Evolutionary conservation across 2,113 vertebrate genomes (phyloP), one percentile per base, ranked within the genome.

Genomic region (Eptesicus fuscus): DNA sequence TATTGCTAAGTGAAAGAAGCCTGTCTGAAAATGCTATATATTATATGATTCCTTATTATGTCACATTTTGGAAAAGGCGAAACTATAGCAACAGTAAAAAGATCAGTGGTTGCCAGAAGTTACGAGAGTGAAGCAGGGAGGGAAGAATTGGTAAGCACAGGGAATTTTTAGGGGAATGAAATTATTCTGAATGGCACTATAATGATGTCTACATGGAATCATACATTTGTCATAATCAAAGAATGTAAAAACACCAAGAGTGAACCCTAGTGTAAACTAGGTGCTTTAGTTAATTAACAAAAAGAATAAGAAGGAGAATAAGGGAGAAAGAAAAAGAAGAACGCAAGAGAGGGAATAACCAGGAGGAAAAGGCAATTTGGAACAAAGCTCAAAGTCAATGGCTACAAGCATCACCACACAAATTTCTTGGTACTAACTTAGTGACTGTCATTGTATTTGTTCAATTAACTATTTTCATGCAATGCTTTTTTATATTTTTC

Each of bases 401-500:
- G 9, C 42, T 49, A 56, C 8, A 93, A 40, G 7, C 18, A 77
- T 40, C 51, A 25, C 30, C 0, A 37, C 5, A 51, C 12, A 35
- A 35, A 83, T 47, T 61, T 67, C 17, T 90, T 65, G 16, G 5
- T 14, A 86, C 76, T 71, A 90, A 51, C 23, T 63, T 35, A 74
- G 32, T 76, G 14, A 70, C 22, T 69, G 1, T 32, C 25, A 63
- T 37, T 79, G 69, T 6, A 59, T 84, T 76, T 92, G n/a, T 42
- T 84, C 49, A 69, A 61, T 65, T 93, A 56, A 88, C 40, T 49
- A 32, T 23, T 77, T 30, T 25, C 67, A 90, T n/a, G 20, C 17
- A 12, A 80, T 63, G 49, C 42, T 40, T 32, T 67, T 84, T 71
- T 22, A 30, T 44, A 70, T 84, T 84, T 94, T 51, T 61, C 5